phyloP scores from a whole-genome alignment of 2,888 invertebrate genomes.

The Drosophila bunnanda region DNA sequence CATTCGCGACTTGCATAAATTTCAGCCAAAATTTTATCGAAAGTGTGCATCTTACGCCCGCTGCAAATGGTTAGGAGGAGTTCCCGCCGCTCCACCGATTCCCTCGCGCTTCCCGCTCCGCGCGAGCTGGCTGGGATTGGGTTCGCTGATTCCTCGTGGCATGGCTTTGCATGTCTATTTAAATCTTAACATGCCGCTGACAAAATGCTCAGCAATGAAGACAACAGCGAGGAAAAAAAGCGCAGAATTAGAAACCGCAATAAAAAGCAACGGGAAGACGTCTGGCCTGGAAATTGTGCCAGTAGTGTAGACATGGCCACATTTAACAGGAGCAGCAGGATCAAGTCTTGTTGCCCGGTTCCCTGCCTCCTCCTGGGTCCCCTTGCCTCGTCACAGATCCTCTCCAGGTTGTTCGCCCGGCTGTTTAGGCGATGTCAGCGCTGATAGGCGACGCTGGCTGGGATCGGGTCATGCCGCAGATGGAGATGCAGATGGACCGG shows the following conservation, averaged over 20 bases:
- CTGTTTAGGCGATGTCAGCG: constrained; percentile 68
- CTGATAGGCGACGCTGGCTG: constrained; percentile 66
- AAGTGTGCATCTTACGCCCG: constrained; percentile 74
- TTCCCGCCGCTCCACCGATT: constrained; percentile 17
- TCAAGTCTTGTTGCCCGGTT: constrained; percentile 45
- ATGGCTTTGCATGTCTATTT: constrained; percentile 65
- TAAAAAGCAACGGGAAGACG: constrained; percentile 50
- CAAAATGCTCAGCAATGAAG: constrained; percentile 66
- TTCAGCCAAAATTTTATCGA: constrained; percentile 66
- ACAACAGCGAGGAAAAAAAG: constrained; percentile 61
- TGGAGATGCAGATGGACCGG: constrained; percentile 23
- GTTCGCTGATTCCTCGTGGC: constrained; percentile 38
- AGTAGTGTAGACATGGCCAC: constrained; percentile 55
- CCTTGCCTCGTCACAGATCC: not conserved
- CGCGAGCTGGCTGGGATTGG: not conserved
- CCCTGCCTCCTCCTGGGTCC: not conserved
- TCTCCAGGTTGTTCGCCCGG: constrained; percentile 34
- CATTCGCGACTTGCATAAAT: constrained; percentile 66
- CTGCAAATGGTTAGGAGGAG: constrained; percentile 59
- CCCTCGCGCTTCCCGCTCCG: not conserved
- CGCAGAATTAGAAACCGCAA: constrained; percentile 31
- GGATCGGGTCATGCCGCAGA: constrained; percentile 48
- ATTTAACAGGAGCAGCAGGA: constrained; percentile 60
- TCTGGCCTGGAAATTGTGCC: constrained; percentile 54
- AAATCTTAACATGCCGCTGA: constrained; percentile 75